These are phyloP conservation scores for Drosophila recens DNA, from an alignment of 2,888 invertebrate species.

Conservation along the genomic window DNA sequence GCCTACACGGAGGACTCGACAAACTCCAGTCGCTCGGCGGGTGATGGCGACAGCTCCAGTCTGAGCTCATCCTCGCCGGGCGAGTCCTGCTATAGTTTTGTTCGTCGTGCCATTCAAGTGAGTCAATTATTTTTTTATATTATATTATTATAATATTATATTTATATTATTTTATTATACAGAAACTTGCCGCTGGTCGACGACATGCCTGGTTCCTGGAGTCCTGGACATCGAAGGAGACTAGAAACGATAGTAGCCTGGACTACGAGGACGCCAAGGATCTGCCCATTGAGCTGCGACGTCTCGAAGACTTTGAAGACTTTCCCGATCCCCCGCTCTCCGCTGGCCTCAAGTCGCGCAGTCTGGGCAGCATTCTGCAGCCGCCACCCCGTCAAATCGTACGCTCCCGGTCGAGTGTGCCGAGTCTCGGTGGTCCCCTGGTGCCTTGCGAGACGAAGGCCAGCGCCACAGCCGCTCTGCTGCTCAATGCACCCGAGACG, in stretches of 20 bases:
- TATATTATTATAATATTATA: neutral
- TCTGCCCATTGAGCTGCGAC: constrained; percentile 93
- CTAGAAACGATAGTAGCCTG: constrained; percentile 87
- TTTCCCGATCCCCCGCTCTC: constrained; percentile 87
- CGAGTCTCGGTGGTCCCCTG: constrained; percentile 87
- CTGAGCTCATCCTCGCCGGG: constrained; percentile 93
- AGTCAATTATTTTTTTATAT: neutral
- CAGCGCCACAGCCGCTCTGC: constrained; percentile 46
- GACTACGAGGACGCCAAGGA: constrained; percentile 90
- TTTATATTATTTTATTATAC: constrained; percentile 32
- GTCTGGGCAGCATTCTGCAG: constrained; percentile 93
- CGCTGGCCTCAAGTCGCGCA: constrained; percentile 91
- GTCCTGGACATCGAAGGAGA: constrained; percentile 89
- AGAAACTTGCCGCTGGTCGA: constrained; percentile 92
- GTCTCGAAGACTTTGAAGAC: constrained; percentile 89
- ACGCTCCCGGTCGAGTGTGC: constrained; percentile 91
- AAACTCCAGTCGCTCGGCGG: constrained; percentile 88
- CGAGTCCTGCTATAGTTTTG: constrained; percentile 97
- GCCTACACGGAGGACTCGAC: constrained; percentile 89
- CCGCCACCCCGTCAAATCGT: constrained; percentile 90
- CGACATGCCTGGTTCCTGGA: constrained; percentile 92
- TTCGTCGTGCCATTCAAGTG: constrained; percentile 92
- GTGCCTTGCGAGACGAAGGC: constrained; percentile 61
- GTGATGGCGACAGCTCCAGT: constrained; percentile 91
- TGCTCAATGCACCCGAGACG: constrained; percentile 54